Evolutionary conservation across 2,888 invertebrate species (phyloP).

Genomic region (Drosophila borealis): DNA sequence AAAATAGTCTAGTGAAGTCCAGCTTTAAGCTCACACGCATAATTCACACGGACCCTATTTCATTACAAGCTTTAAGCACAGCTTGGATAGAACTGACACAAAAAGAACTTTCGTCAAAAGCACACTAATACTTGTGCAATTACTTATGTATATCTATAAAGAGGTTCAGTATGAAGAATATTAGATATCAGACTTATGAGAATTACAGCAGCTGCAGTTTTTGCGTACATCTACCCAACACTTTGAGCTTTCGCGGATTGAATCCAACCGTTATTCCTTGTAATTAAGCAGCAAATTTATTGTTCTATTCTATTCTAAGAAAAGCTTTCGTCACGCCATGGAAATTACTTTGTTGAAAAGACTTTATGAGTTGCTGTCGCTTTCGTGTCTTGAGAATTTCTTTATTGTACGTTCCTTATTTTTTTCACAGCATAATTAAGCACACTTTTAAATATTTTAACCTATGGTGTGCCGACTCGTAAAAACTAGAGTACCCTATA

Average conservation of each 20-base stretch:
- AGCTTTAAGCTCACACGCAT: not conserved
- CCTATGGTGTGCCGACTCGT: conserved; percentile 66
- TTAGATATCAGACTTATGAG: too few relatives aligned
- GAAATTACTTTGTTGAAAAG: conserved; percentile 25
- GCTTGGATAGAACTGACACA: not conserved
- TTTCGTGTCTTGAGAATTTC: conserved; percentile 35
- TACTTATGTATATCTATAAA: not conserved
- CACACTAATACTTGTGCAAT: not conserved
- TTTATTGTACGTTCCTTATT: conserved; percentile 17
- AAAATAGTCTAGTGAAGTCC: too few relatives aligned
- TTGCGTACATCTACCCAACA: not conserved
- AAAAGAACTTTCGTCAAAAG: not conserved
- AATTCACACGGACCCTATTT: not conserved
- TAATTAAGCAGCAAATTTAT: conserved; percentile 22
- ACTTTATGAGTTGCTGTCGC: conserved; percentile 45
- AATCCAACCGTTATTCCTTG: conserved; percentile 4
- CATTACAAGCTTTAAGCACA: not conserved
- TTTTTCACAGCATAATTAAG: conserved; percentile 69
- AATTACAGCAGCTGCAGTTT: not conserved
- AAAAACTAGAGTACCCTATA: conserved; percentile 68
- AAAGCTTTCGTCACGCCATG: conserved; percentile 27
- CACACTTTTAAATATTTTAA: conserved; percentile 75
- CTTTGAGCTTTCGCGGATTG: conserved; percentile 12
- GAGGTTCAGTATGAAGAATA: too few relatives aligned
- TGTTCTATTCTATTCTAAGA: conserved; percentile 9